Evolutionary conservation across 2,113 vertebrate genomes (phyloP).

Genomic region (Noctilio leporinus): DNA sequence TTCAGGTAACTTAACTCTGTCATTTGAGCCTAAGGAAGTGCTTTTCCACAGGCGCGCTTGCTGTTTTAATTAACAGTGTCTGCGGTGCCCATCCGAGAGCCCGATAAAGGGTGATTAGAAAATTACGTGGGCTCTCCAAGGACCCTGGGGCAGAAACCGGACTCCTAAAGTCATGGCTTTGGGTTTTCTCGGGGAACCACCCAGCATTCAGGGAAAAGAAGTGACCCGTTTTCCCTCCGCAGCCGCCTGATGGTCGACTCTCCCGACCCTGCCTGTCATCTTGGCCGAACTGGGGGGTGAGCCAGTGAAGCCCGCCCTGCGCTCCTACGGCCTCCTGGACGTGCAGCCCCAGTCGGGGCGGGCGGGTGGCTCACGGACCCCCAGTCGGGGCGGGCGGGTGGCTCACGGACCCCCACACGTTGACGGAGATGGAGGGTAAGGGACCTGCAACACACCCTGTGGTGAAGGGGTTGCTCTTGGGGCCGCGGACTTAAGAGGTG

Average conservation of each 20-base stretch:
- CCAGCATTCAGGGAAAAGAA: not conserved
- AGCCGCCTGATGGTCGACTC: constrained; percentile 81
- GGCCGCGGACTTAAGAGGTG: no score
- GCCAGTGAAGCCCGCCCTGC: constrained; percentile 83
- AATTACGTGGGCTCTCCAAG: not conserved
- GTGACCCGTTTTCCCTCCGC: not conserved
- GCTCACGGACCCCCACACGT: constrained; percentile 84
- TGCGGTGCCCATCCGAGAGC: not conserved
- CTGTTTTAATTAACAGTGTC: not conserved
- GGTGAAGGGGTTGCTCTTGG: not conserved
- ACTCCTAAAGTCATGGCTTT: not conserved
- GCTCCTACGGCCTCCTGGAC: constrained; percentile 92
- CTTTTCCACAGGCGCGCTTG: not conserved
- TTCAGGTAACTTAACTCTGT: not conserved
- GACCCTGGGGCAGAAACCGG: not conserved
- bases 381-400: constrained; percentile 91
- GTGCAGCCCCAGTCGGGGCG: constrained; percentile 93
- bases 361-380: constrained; percentile 90
- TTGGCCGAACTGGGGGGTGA: constrained; percentile 86
- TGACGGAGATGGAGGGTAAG: constrained; percentile 88
- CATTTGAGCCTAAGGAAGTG: not conserved
- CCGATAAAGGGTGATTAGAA: not conserved
- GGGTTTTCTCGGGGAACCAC: not conserved
- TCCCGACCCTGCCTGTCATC: constrained; percentile 85
- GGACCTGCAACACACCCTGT: accelerated